Evolutionary conservation across 1,140 invertebrate species (phyloP).

Genomic region (Drosophila lini): DNA sequence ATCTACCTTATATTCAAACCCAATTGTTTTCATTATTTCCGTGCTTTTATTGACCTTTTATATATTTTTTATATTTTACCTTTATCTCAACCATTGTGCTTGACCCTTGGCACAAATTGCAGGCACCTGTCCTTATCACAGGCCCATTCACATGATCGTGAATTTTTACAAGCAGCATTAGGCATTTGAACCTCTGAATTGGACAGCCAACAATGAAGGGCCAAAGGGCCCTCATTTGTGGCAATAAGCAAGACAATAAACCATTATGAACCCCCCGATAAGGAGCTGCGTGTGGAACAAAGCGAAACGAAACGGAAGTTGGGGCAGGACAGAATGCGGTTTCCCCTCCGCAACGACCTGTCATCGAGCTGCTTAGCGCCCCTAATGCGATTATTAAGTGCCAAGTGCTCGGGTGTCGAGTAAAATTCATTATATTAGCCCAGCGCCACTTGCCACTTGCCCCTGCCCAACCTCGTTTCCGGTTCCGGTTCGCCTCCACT

Average conservation of each 20-base stretch:
- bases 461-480: conserved; percentile 8
- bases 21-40: conserved; percentile 16
- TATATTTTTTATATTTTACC: neutral
- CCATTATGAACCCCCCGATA: conserved; percentile 67
- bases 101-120: conserved; percentile 24
- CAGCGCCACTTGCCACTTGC: conserved; percentile 22
- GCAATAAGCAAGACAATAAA: conserved; percentile 79
- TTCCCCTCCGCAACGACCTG: conserved; percentile 23
- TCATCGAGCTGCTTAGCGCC: conserved; percentile 73
- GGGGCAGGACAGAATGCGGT: conserved; percentile 14
- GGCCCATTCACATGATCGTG: conserved; percentile 23
- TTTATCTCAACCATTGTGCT: conserved; percentile 15
- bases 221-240: conserved; percentile 57
- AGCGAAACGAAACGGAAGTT: conserved; percentile 31
- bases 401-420: conserved; percentile 72
- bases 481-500: neutral
- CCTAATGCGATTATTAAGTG: conserved; percentile 82
- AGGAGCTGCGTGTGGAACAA: conserved; percentile 38
- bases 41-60: neutral
- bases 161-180: conserved; percentile 37
- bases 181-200: conserved; percentile 7
- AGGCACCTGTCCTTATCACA: conserved; percentile 23
- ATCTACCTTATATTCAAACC: neutral
- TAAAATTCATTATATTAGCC: conserved; percentile 80
- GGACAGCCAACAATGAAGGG: conserved; percentile 4